These are phyloP conservation scores for Oncopeltus fasciatus DNA, from an alignment of 1,140 invertebrate species.

Conservation along the genomic window DNA sequence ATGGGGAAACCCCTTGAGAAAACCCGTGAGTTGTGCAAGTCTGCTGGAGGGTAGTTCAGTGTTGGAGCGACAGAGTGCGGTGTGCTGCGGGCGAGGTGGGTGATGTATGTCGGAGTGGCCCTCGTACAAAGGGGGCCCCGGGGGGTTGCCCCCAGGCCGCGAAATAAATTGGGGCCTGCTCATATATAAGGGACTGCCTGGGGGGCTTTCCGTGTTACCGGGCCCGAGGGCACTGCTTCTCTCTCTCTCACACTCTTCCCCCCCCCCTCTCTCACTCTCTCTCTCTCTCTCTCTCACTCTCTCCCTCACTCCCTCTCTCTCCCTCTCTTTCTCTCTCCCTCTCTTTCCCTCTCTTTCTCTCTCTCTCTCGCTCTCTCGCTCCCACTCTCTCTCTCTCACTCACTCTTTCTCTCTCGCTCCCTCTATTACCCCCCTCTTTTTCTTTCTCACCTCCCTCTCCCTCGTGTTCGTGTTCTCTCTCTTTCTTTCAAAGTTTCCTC, in stretches of 20 bases:
- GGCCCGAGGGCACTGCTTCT: not conserved
- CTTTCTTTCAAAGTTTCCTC: not conserved
- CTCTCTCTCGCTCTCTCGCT: not conserved
- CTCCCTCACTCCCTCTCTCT: constrained; percentile 3
- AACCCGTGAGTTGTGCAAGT: too few species aligned
- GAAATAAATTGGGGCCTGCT: not conserved
- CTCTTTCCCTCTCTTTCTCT: not conserved
- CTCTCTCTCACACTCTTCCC: constrained; percentile 11
- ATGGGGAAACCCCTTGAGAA: too few species aligned
- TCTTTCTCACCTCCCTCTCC: not conserved
- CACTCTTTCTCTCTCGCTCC: not conserved
- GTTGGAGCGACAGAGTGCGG: too few species aligned
- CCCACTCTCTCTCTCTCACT: not conserved
- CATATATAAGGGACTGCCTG: not conserved
- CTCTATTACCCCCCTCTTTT: not conserved
- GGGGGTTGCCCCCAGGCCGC: not conserved
- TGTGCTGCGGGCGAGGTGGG: too few species aligned
- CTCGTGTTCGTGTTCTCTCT: not conserved
- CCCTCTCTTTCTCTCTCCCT: constrained; percentile 2
- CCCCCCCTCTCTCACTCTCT: constrained; percentile 3
- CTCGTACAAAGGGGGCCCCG: not conserved
- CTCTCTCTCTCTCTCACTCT: constrained; percentile 11
- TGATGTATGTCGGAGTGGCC: too few species aligned
- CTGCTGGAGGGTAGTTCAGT: too few species aligned
- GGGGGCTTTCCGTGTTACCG: too few species aligned